Percentiles rank a stretch among this genome's conserved stretches.
These are phyloP conservation scores for Cerastis leucographa DNA, from an alignment of 2,888 invertebrate genomes.

Conservation along the genomic window DNA sequence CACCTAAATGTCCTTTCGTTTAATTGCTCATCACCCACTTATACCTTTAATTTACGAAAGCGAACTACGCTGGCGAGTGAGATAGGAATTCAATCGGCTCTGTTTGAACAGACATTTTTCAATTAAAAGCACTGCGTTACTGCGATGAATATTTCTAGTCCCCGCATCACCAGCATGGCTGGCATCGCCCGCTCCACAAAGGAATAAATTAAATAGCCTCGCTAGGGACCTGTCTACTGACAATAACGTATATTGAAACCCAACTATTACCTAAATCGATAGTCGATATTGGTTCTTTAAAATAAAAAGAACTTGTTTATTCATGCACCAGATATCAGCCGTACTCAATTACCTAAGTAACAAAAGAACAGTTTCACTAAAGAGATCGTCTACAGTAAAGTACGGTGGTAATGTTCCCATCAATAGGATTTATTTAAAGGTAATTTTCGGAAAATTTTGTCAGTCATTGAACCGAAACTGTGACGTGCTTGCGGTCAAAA, in stretches of 20 bases:
- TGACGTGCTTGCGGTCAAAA: constrained; percentile 16
- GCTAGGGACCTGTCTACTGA: constrained; percentile 47
- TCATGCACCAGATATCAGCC: not conserved
- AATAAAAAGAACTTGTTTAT: not conserved
- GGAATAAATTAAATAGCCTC: constrained; percentile 72
- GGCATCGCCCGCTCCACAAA: constrained; percentile 65
- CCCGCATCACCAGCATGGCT: constrained; percentile 51
- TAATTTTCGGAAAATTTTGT: constrained; percentile 29
- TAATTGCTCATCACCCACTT: constrained; percentile 11
- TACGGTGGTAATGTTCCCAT: not conserved
- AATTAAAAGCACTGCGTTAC: constrained; percentile 79
- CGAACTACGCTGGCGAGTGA: constrained; percentile 54
- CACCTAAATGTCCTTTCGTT: not conserved
- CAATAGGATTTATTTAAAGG: not conserved
- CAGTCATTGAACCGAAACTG: constrained; percentile 27
- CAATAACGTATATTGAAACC: constrained; percentile 50
- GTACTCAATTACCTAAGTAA: not conserved
- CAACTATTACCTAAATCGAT: constrained; percentile 23
- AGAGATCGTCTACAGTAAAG: not conserved
- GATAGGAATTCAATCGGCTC: constrained; percentile 80
- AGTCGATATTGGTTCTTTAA: not conserved
- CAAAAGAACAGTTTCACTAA: not conserved
- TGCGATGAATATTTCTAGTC: constrained; percentile 66
- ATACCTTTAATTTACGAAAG: constrained; percentile 39
- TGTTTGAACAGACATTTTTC: constrained; percentile 80